Base-by-base conservation (phyloP, 2,797 vertebrate species). In the Otolemur crassicaudatus region DNA sequence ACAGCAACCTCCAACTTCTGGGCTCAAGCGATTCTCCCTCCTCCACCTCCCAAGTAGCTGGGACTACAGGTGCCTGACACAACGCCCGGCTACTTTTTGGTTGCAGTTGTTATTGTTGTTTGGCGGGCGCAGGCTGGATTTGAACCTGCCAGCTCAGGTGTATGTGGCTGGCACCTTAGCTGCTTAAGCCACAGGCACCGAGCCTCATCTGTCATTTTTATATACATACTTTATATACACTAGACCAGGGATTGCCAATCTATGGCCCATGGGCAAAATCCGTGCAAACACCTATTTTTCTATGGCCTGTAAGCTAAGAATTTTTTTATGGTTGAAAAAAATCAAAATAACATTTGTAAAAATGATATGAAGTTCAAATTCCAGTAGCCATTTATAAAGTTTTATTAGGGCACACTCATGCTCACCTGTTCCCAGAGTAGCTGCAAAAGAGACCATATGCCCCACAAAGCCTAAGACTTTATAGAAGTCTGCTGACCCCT, bases 291-390 rank as follows among this genome's bases (percentile, higher is more conserved):
- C 67, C 34, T 89, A 37, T 80, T 87, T 94, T 96, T 46, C 79
- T 94, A 73, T 29, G 65, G 19, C 58, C 13, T 76, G 1, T 4
- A 69, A 53, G 60, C 53, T 94, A 83, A 90, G 10, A 46, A 67
- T 49, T 60, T 29, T 90, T 63, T 25, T 69, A 67, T 76, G 70
- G 67, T 19, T 89, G 16, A 29, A 49, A 67, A 83, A 81, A 84
- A 77, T 87, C 31, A 75, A 90, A 95, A 91, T 46, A 77, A 23
- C 91, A 94, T 87, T 91, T 73, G 37, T 89, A 43, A 91, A 94
- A 84, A 85, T 61, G 31, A 82, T 5, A 73, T 46, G 69, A 95
- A 86, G 88, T 90, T 97, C 37, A 97, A 94, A 82, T 94, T 94
- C 70, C 70, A 86, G 12, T 67, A 96, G 60, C 73, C 46, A 83